These are phyloP conservation scores for Micromesistius poutassou DNA, from an alignment of 2,797 vertebrate genomes.

Conservation along the genomic window DNA sequence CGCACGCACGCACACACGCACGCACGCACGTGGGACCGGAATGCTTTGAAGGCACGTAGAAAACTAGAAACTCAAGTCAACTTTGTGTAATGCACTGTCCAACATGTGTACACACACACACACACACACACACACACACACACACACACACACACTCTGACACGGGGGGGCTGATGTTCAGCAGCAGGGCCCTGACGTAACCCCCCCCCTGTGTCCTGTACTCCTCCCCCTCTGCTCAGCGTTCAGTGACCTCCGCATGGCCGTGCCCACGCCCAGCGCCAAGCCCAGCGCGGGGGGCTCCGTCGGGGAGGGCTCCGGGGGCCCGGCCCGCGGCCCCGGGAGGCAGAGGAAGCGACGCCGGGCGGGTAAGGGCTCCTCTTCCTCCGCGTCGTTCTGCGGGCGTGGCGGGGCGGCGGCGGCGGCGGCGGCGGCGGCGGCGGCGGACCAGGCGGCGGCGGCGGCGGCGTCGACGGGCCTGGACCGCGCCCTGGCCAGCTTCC, in stretches of 20 bases:
- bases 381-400: conserved; percentile 6
- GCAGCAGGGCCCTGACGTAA: background rate
- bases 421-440: background rate
- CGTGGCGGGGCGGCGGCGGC: conserved; percentile 8
- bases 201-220: no score
- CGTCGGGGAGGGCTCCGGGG: conserved; percentile 32
- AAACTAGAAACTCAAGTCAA: no score
- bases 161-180: background rate
- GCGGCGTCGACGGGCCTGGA: conserved; percentile 49
- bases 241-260: conserved; percentile 76
- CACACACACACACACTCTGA: no score
- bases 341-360: conserved; percentile 73
- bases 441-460: background rate
- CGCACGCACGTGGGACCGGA: no score
- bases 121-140: no score
- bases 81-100: no score
- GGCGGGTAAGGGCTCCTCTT: conserved; percentile 49
- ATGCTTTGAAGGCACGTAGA: no score
- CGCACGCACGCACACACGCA: no score
- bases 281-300: conserved; percentile 42
- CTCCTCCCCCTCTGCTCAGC: conserved; percentile 56
- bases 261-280: conserved; percentile 57
- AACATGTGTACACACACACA: no score
- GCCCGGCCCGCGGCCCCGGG: conserved; percentile 25
- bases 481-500: conserved; percentile 74